phyloP scores from a whole-genome alignment of 2,888 invertebrate species.

The Mythimna loreyi region DNA sequence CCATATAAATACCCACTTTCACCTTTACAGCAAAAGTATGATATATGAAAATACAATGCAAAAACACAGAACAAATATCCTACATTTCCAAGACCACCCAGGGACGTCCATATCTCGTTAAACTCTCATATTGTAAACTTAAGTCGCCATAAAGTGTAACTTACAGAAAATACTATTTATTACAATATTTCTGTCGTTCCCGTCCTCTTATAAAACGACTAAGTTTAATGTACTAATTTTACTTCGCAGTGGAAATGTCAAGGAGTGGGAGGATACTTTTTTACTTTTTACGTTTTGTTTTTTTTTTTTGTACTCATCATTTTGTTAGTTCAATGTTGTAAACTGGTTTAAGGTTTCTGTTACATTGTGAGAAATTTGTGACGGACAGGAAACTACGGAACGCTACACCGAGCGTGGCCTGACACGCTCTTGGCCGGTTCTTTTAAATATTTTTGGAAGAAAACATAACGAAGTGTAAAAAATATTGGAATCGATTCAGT shows the following conservation, averaged over 20 bases:
- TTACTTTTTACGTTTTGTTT: slow-evolving; percentile 23
- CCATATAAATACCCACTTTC: too few species aligned
- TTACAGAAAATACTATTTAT: slow-evolving; percentile 61
- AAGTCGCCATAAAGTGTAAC: slow-evolving; percentile 28
- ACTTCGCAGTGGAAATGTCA: slow-evolving; percentile 71
- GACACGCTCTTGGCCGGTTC: too few species aligned
- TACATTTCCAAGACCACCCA: slow-evolving; percentile 36
- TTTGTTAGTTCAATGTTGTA: too few species aligned
- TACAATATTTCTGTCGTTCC: slow-evolving; percentile 60
- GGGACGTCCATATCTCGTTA: not conserved
- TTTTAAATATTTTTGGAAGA: too few species aligned
- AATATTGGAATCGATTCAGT: too few species aligned
- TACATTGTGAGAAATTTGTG: too few species aligned
- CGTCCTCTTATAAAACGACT: slow-evolving; percentile 29
- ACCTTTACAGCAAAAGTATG: not conserved
- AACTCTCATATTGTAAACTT: slow-evolving; percentile 22
- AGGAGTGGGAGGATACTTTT: slow-evolving; percentile 39
- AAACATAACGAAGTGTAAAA: too few species aligned
- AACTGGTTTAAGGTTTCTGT: too few species aligned
- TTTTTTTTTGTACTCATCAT: not conserved
- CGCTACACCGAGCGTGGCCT: too few species aligned
- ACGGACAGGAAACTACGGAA: too few species aligned
- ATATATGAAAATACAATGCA: not conserved
- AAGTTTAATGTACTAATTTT: slow-evolving; percentile 72
- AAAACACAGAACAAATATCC: not conserved